Base-by-base conservation (phyloP, 2,888 invertebrate species). In the Piscicola geometra region DNA sequence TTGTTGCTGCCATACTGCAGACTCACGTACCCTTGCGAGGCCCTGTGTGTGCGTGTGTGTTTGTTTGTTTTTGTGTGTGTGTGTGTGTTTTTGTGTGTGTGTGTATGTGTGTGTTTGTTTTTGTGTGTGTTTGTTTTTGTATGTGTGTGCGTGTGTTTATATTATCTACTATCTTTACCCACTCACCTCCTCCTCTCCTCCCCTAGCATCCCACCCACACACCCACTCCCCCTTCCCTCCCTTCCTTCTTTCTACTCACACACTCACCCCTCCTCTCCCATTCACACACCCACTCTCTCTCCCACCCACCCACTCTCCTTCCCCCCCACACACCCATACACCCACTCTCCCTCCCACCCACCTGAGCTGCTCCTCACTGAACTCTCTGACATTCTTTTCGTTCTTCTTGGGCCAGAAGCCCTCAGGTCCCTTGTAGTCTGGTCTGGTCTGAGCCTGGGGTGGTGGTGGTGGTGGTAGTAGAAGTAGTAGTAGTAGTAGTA, bases 321-420 rank as follows among this genome's bases (percentile, higher is more conserved):
- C n/a, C n/a, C n/a, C n/a, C n/a, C n/a, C n/a, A n/a, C n/a, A n/a
- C n/a, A n/a, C n/a, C n/a, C n/a, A n/a, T n/a, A n/a, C n/a, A n/a
- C n/a, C n/a, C n/a, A n/a, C n/a, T n/a, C n/a, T n/a, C n/a, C n/a
- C n/a, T n/a, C n/a, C n/a, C n/a, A n/a, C n/a, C n/a, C 21, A 56
- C 79, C 92, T 90, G 80, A 97, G 88, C 86, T 96, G 96, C 84
- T 98, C 97, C 75, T 96, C 94, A 21, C 92, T 90, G 88, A 97
- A 98, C 84, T 93, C 90, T 79, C 97, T 90, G 64, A 93, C 91
- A 85, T 97, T 96, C 87, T 93, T 94, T 84, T 95, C 93, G 9
- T 95, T 91, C 87, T 98, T 97, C 87, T 95, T 95, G 50, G 97
- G 97, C 78, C 97, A 97, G 86, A 95, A 93, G 76, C 91, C 90